phyloP scores from a whole-genome alignment of 2,888 invertebrate genomes.

The Xylota sylvarum region DNA sequence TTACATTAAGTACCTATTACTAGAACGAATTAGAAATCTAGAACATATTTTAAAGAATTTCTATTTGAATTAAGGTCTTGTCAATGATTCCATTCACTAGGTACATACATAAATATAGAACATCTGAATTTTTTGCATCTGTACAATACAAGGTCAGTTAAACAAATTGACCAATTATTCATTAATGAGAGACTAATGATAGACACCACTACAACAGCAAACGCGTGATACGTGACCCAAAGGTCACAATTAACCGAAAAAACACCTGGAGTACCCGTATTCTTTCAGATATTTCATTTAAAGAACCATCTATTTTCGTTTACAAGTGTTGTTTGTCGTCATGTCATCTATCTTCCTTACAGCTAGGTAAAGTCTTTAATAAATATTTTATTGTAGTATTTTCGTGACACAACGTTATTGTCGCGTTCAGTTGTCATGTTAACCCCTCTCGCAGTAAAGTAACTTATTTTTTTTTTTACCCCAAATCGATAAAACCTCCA shows the following conservation, averaged over 20 bases:
- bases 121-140: too few relatives aligned
- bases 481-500: constrained; percentile 44
- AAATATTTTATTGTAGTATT: constrained; percentile 40
- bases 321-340: constrained; percentile 16
- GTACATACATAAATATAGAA: too few relatives aligned
- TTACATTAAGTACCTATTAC: too few relatives aligned
- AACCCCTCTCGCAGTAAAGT: constrained; percentile 25
- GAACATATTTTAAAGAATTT: too few relatives aligned
- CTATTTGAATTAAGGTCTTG: too few relatives aligned
- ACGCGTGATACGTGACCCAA: not conserved
- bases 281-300: constrained; percentile 14
- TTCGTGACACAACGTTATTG: constrained; percentile 47
- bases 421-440: constrained; percentile 60
- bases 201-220: not conserved
- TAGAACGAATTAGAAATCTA: too few relatives aligned
- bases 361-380: constrained; percentile 27
- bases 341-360: constrained; percentile 24
- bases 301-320: constrained; percentile 12
- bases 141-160: not conserved
- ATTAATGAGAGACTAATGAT: not conserved
- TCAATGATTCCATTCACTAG: too few relatives aligned
- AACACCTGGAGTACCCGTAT: constrained; percentile 8
- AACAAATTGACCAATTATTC: not conserved
- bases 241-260: constrained; percentile 8
- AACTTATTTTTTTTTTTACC: constrained; percentile 28